These are phyloP conservation scores for Tetramorium alpestre DNA, from an alignment of 1,140 invertebrate species.

Conservation along the genomic window DNA sequence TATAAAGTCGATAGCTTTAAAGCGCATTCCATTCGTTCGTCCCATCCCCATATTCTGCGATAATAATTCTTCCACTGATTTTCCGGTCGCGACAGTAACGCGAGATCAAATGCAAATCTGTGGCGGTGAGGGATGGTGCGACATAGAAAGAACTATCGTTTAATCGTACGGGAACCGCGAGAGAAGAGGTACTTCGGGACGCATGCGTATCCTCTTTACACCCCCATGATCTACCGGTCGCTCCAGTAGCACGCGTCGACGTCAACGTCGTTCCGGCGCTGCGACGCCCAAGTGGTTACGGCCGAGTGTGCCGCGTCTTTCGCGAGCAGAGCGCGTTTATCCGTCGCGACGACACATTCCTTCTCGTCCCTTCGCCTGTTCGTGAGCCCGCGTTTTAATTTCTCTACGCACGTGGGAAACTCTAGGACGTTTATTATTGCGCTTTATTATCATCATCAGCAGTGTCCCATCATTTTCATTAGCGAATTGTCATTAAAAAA, in stretches of 20 bases:
- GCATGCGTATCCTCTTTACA: conserved; percentile 54
- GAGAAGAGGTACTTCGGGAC: neutral
- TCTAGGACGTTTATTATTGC: too few species aligned
- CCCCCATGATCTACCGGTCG: conserved; percentile 45
- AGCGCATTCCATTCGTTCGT: neutral
- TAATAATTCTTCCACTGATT: neutral
- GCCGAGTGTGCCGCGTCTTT: too few species aligned
- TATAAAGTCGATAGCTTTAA: neutral
- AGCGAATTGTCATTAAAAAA: too few species aligned
- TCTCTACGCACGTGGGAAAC: too few species aligned
- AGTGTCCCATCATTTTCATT: too few species aligned
- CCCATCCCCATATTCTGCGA: neutral
- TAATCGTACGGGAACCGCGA: conserved; percentile 52
- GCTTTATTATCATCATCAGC: too few species aligned
- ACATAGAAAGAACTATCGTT: conserved; percentile 44
- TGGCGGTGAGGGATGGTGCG: neutral
- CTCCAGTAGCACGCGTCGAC: conserved; percentile 62
- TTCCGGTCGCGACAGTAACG: neutral
- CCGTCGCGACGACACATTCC: too few species aligned
- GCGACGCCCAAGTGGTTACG: too few species aligned
- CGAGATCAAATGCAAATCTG: conserved; percentile 5
- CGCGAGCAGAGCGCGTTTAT: too few species aligned
- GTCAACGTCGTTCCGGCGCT: neutral
- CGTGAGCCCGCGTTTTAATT: too few species aligned
- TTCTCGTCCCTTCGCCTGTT: too few species aligned